Conservation (phyloP, 2,888 invertebrate species). For the Eudemis profundana region DNA sequence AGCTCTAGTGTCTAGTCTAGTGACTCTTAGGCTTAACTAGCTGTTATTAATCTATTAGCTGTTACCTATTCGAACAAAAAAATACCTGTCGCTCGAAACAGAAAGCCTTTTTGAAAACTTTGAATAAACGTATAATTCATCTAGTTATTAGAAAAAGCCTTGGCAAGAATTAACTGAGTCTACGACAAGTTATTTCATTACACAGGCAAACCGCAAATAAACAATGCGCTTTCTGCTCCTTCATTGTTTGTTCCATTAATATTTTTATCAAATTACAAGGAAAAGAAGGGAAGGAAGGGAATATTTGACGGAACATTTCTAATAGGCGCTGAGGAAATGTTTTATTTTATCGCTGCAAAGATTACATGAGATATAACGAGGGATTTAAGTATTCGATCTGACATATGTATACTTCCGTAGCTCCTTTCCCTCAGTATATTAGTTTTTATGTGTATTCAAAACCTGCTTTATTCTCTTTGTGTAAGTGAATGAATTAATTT, state of each 20-base stretch:
- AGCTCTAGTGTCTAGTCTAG: too few relatives aligned
- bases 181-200: slow-evolving; percentile 63
- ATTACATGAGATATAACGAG: slow-evolving; percentile 57
- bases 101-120: neutral
- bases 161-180: slow-evolving; percentile 32
- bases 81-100: neutral
- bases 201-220: slow-evolving; percentile 71
- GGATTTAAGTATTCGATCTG: slow-evolving; percentile 48
- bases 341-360: slow-evolving; percentile 59
- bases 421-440: neutral
- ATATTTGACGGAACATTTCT: slow-evolving; percentile 68
- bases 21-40: too few relatives aligned
- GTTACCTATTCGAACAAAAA: too few relatives aligned
- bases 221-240: slow-evolving; percentile 70
- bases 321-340: slow-evolving; percentile 63
- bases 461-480: too few relatives aligned
- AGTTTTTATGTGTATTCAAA: too few relatives aligned
- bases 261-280: slow-evolving; percentile 77
- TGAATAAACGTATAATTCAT: slow-evolving; percentile 10
- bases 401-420: slow-evolving; percentile 15
- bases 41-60: too few relatives aligned
- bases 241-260: slow-evolving; percentile 78
- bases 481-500: too few relatives aligned
- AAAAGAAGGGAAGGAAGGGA: slow-evolving; percentile 61
- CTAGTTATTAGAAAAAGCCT: slow-evolving; percentile 3